Evolutionary conservation across 2,888 invertebrate genomes (phyloP), one percentile per base, ranked within the genome.

Genomic region (Cryptops parisi): DNA sequence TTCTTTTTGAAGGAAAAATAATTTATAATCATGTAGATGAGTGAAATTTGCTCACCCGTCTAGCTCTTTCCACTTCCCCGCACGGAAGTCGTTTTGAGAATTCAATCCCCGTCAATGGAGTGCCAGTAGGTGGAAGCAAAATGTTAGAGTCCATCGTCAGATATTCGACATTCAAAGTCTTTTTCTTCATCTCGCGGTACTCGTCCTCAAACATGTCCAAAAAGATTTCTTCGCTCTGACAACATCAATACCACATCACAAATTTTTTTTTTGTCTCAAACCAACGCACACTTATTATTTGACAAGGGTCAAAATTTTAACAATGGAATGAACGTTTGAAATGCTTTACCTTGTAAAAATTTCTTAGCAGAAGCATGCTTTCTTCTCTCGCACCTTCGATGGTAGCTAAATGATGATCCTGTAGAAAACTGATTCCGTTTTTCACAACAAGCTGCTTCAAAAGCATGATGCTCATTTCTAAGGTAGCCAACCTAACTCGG

Each of bases 131-230:
- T 1, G 96, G 93, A 60, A 98, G 71, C 52, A 98, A 74, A 63
- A 98, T 84, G 52, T 87, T 87, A 47, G 91, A 87, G 70, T 98
- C 97, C 88, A 93, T 93, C 71, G 91, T 89, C 58, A 98, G 70
- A 78, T 88, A 90, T 67, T 96, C 94, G 1, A 96, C 90, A 69
- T 89, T 90, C 50, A 91, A 67, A 1, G 81, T 81, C 19, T 81
- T 76, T 66, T 86, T 88, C 60, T 81, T 81, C 79, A 96, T 86
- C 70, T 94, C 91, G 65, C 84, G 84, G 70, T 87, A 91, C 76
- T 98, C 97, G 68, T 96, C 93, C 71, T 98, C 97, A 69, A 98
- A 98, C 80, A 98, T 86, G 68, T 98, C 97, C 54, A 97, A 73
- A 72, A 98, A 98, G 63, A 97, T 91, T 65, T 97, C 96, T 72